A percentile compares a stretch with the other conserved stretches of the same genome.
Conservation (phyloP, 2,888 invertebrate genomes). For the Leptopterna dolabrata region DNA sequence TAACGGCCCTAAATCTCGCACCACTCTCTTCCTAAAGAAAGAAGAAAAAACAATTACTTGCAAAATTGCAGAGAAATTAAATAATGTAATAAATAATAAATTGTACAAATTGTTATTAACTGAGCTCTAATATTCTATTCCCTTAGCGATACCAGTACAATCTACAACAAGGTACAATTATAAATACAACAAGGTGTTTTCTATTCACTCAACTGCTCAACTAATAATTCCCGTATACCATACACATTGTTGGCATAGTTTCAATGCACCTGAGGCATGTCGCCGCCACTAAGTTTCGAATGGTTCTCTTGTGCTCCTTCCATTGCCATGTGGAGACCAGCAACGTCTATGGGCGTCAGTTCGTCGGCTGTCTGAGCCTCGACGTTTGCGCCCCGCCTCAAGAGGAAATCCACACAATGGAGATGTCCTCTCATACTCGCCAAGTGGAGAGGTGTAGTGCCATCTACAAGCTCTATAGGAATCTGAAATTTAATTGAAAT, state of each 20-base stretch:
- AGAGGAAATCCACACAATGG: constrained; percentile 69
- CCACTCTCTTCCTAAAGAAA: background rate
- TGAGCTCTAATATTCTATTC: too few relatives aligned
- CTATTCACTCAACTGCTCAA: too few relatives aligned
- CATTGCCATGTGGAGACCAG: constrained; percentile 65
- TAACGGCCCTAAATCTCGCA: background rate
- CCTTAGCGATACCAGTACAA: too few relatives aligned
- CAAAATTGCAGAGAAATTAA: too few relatives aligned
- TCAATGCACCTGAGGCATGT: background rate
- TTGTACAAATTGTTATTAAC: too few relatives aligned
- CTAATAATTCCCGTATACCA: too few relatives aligned
- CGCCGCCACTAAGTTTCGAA: background rate
- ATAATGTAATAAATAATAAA: too few relatives aligned
- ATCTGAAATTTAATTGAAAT: background rate
- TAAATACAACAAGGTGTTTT: too few relatives aligned
- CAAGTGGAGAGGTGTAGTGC: constrained; percentile 74
- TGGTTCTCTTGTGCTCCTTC: background rate
- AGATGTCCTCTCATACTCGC: constrained; percentile 70
- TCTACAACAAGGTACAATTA: too few relatives aligned
- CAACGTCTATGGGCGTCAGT: constrained; percentile 70
- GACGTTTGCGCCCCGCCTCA: constrained; percentile 70
- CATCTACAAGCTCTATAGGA: constrained; percentile 63
- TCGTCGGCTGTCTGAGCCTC: constrained; percentile 68
- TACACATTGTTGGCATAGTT: too few relatives aligned
- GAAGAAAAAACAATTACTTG: too few relatives aligned